These are phyloP conservation scores for Montipora capitata DNA, from an alignment of 92 coral and sea anemone genomes.

Conservation along the genomic window DNA sequence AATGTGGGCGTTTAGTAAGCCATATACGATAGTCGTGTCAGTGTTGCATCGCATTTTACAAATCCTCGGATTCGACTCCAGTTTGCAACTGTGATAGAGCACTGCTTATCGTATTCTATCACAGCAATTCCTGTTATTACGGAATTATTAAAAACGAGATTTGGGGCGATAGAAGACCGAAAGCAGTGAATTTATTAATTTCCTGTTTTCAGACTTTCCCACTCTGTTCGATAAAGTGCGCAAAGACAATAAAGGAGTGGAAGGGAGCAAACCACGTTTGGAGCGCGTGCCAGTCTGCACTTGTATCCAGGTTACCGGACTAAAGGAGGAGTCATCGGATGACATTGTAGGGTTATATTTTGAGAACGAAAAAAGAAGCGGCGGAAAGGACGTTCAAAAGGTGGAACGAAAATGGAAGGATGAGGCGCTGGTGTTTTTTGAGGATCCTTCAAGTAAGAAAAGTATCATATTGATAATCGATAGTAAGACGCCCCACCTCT, in stretches of 20 bases:
- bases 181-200: neutral
- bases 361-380: constrained; percentile 65
- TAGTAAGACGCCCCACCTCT: too few species aligned
- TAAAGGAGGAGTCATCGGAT: constrained; percentile 28
- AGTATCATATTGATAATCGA: too few species aligned
- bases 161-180: too few species aligned
- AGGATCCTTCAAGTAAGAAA: constrained; percentile 63
- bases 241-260: constrained; percentile 48
- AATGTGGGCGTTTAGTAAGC: too few species aligned
- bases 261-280: constrained; percentile 53
- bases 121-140: too few species aligned
- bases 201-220: constrained; percentile 4
- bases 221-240: constrained; percentile 23
- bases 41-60: too few species aligned
- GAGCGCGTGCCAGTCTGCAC: constrained; percentile 71
- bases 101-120: too few species aligned
- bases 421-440: constrained; percentile 69
- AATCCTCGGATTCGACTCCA: too few species aligned
- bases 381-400: constrained; percentile 73
- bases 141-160: too few species aligned
- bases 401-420: constrained; percentile 45
- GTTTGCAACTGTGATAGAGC: too few species aligned
- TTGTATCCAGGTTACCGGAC: constrained; percentile 69
- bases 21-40: too few species aligned
- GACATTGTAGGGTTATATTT: constrained; percentile 68